phyloP scores from a whole-genome alignment of 2,113 vertebrate species.

The Sturnus vulgaris region DNA sequence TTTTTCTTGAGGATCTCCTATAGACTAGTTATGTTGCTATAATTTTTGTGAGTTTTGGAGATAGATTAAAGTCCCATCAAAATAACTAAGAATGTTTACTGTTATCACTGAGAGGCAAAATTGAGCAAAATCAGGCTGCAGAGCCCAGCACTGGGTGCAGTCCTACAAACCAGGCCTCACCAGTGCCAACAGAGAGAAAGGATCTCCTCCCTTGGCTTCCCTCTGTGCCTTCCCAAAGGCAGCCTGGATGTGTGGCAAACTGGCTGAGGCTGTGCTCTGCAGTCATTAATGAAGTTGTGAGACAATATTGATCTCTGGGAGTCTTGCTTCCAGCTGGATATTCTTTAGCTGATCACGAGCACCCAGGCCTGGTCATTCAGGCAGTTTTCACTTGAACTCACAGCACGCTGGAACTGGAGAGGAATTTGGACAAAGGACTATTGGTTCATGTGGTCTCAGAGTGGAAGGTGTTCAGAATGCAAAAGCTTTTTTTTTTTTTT shows the following conservation, averaged over 20 bases:
- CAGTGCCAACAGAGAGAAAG: neutral
- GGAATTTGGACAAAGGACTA: neutral
- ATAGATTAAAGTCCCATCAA: neutral
- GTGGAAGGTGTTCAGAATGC: neutral
- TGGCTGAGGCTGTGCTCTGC: neutral
- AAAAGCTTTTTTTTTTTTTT: neutral
- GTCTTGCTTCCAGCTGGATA: neutral
- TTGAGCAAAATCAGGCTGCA: neutral
- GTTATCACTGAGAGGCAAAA: neutral
- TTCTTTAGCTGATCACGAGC: neutral
- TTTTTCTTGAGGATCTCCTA: neutral
- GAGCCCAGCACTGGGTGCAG: neutral
- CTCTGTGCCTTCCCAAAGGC: neutral
- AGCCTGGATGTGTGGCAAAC: neutral
- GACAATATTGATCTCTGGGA: neutral
- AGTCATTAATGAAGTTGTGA: neutral
- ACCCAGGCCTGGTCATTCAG: neutral
- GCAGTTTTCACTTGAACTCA: neutral
- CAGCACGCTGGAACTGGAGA: neutral
- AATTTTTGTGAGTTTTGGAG: neutral
- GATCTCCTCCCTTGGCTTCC: neutral
- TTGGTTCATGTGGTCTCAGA: neutral
- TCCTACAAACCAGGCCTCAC: neutral
- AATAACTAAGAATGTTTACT: neutral
- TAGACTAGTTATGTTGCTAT: neutral